Evolutionary conservation across 2,797 vertebrate species (phyloP).

Genomic region (Crenichthys baileyi): DNA sequence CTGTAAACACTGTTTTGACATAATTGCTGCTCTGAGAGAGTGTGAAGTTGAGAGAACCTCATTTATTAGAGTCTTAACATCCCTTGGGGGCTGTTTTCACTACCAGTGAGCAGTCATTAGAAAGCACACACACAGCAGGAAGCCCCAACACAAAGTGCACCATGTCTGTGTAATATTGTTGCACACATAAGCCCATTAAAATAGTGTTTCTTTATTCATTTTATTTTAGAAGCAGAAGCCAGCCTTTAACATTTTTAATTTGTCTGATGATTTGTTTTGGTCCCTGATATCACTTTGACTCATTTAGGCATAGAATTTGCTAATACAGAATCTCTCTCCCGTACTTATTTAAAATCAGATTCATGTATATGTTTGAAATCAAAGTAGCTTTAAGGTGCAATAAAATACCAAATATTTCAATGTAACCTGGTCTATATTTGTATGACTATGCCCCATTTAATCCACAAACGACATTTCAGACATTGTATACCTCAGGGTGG

Average conservation of each 20-base stretch:
- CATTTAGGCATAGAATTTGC: background rate
- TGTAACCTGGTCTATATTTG: background rate
- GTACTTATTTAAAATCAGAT: background rate
- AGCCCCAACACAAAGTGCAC: conserved; percentile 54
- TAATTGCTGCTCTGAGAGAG: conserved; percentile 66
- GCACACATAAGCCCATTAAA: conserved; percentile 30
- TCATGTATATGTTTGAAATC: background rate
- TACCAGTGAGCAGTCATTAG: conserved; percentile 62
- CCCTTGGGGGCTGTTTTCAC: conserved; percentile 47
- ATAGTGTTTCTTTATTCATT: conserved; percentile 32
- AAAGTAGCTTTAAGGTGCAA: background rate
- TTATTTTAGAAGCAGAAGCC: conserved; percentile 8
- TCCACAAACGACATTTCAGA: too few species aligned
- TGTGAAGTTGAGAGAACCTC: conserved; percentile 54
- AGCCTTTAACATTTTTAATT: background rate
- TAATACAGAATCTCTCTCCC: background rate
- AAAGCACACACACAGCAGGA: conserved; percentile 55
- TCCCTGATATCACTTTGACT: background rate
- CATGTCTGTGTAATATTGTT: conserved; percentile 44
- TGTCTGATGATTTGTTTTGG: conserved; percentile 6
- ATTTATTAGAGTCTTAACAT: conserved; percentile 59
- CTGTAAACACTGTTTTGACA: conserved; percentile 67
- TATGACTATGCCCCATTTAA: background rate
- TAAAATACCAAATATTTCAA: background rate
- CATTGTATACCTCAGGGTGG: too few species aligned